Base-by-base conservation (phyloP, 2,113 vertebrate species). In the Chlamydotis undulata region DNA sequence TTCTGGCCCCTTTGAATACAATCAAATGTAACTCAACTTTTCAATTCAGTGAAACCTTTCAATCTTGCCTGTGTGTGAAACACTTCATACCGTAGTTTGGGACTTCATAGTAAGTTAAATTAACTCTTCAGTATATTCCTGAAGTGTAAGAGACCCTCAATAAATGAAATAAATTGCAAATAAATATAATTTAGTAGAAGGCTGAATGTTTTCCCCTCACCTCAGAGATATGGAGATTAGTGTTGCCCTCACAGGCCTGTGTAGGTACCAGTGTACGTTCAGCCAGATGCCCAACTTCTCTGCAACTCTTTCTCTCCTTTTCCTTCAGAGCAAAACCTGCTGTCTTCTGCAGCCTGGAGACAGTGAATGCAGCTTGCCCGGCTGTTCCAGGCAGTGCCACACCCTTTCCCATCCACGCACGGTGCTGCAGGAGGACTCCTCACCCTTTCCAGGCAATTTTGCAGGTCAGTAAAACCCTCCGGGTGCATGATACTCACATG, bases 161-260 rank as follows among this genome's bases (percentile, higher is more conserved):
- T 79, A 79, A 93, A 94, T 61, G 85, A 83, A 89, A 84, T 35
- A 87, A 87, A 82, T 53, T 82, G 64, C 37, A 75, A 78, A 74
- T 45, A 65, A 74, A 77, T 22, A 81, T 26, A 82, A 78, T 84
- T 87, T 63, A 87, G 47, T 55, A 70, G 82, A 69, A 78, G 26
- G 35, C 22, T 79, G 65, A 82, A 57, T 41, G 60, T 61, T 90
- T 89, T 65, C 49, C 53, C 53, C 59, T 73, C 68, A 45, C 39
- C 60, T 74, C 64, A 90, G 63, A 65, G 31, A 35, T 12, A 7
- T 4, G 23, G 31, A 79, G 45, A 71, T 63, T 56, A 35, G 17
- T 7, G 24, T 86, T 61, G 68, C 10, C 28, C 28, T 45, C 37
- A 22, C 4, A 2, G 3, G 12, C 19, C 29, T 19, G 3, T 61